Conservation (phyloP, 2,113 vertebrate genomes). For the Alexandromys fortis region DNA sequence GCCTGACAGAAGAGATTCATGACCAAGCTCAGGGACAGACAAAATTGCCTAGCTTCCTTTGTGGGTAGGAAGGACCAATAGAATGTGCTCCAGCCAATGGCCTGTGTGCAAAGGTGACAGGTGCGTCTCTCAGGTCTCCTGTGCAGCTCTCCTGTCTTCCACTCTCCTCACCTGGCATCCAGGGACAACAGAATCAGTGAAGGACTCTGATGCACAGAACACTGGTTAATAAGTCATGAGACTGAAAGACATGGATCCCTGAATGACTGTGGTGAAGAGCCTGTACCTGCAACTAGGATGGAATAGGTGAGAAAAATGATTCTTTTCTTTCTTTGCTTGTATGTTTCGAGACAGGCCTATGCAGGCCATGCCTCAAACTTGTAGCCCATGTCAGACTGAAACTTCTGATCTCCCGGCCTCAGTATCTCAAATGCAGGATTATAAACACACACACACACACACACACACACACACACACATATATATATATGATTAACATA, state of each 20-base stretch:
- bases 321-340: background rate
- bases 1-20: background rate
- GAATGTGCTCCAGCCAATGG: background rate
- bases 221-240: background rate
- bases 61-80: background rate
- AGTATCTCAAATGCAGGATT: background rate
- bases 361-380: background rate
- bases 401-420: background rate
- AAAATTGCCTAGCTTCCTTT: background rate
- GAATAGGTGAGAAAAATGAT: background rate
- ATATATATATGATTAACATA: background rate
- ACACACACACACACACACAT: too few relatives aligned
- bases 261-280: background rate
- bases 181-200: background rate
- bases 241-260: background rate
- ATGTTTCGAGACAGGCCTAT: background rate
- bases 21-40: background rate
- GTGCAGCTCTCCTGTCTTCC: background rate
- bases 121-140: background rate
- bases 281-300: background rate
- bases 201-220: background rate
- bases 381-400: background rate
- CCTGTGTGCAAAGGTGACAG: background rate
- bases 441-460: too few relatives aligned
- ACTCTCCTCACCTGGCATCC: background rate